These are phyloP conservation scores for Cichlasoma orientale DNA, from an alignment of 2,797 vertebrate genomes.

Conservation along the genomic window DNA sequence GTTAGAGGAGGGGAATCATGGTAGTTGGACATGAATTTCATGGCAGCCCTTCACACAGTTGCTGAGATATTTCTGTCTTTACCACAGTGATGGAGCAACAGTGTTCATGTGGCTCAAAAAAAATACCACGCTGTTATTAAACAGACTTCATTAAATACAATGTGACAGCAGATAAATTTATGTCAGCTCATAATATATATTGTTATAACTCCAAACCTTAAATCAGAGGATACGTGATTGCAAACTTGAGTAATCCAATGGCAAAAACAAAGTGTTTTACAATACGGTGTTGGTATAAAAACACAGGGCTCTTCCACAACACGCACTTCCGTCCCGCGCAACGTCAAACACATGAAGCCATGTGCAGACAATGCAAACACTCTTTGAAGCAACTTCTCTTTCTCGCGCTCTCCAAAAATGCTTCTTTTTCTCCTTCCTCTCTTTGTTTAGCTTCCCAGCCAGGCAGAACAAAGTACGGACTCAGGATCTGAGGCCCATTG, in stretches of 20 bases:
- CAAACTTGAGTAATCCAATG: background rate
- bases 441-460: conserved; percentile 65
- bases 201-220: background rate
- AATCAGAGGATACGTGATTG: background rate
- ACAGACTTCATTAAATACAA: background rate
- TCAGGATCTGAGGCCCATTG: conserved; percentile 63
- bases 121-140: background rate
- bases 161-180: background rate
- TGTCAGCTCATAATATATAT: background rate
- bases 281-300: background rate
- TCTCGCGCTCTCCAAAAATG: conserved; percentile 19
- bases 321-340: background rate
- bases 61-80: background rate
- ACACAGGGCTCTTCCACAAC: background rate
- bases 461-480: conserved; percentile 49
- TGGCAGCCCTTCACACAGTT: background rate
- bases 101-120: background rate
- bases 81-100: background rate
- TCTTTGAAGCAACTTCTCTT: conserved; percentile 40
- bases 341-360: conserved; percentile 14
- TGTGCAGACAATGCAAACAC: conserved; percentile 29
- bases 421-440: conserved; percentile 54
- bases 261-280: background rate
- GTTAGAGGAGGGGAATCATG: background rate
- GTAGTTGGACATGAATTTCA: background rate